Evolutionary conservation across 2,113 vertebrate genomes (phyloP).

Genomic region (Dicaeum eximium): DNA sequence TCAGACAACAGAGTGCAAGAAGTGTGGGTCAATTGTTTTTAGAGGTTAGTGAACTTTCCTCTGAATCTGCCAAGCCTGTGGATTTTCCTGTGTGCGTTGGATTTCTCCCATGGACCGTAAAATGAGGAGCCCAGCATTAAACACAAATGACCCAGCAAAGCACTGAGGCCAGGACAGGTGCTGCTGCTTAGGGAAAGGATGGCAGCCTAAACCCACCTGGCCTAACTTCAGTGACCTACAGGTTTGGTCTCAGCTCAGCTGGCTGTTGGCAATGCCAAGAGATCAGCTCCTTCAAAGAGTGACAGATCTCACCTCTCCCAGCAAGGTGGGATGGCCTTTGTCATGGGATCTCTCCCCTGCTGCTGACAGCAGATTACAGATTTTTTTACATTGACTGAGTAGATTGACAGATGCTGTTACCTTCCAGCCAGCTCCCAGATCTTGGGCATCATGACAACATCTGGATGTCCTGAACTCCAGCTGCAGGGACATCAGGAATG

Average conservation of each 20-base stretch:
- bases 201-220: background rate
- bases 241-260: background rate
- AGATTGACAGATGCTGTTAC: background rate
- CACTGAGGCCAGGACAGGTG: fast-evolving
- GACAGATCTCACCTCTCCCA: background rate
- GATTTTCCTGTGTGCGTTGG: background rate
- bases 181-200: background rate
- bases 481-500: background rate
- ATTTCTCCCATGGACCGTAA: background rate
- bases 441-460: background rate
- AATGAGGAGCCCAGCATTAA: background rate
- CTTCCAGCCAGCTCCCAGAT: background rate
- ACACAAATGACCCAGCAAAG: fast-evolving
- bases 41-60: background rate
- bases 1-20: background rate
- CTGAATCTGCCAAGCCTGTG: background rate
- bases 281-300: background rate
- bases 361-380: background rate
- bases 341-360: background rate
- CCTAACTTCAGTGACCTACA: background rate
- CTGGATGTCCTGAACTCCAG: background rate
- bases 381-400: background rate
- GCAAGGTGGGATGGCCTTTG: background rate
- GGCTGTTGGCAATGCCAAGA: background rate
- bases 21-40: background rate